Evolutionary conservation across 1,140 invertebrate genomes (phyloP).

Genomic region (Eupristina koningsbergeri): DNA sequence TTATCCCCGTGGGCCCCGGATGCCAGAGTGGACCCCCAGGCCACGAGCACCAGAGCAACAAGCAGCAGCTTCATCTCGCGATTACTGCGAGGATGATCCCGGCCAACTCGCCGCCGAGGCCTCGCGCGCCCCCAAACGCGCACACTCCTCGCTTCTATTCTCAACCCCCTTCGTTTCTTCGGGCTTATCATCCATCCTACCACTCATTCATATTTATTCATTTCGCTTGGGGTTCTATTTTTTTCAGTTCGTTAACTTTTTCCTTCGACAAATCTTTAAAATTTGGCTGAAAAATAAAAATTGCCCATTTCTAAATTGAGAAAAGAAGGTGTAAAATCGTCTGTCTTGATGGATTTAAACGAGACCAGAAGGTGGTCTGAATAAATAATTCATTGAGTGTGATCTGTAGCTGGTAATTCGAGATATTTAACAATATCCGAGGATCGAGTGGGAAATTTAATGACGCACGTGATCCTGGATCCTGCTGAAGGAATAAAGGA

Average conservation of each 20-base stretch:
- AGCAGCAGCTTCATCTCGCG: slow-evolving; percentile 23
- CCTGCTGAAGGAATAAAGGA: slow-evolving; percentile 27
- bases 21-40: background rate
- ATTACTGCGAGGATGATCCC: background rate
- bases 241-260: no score
- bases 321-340: no score
- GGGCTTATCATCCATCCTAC: background rate
- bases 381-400: no score
- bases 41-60: background rate
- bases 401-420: no score
- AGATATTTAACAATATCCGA: slow-evolving; percentile 25
- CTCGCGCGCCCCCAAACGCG: background rate
- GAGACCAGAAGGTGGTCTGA: no score
- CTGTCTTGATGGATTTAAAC: no score
- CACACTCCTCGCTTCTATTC: background rate
- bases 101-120: background rate
- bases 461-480: background rate
- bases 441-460: background rate
- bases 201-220: no score
- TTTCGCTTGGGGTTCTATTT: no score
- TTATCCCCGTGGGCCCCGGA: background rate
- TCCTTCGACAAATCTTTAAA: no score
- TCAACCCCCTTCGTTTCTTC: background rate
- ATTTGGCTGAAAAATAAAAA: no score
- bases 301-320: no score